Base-by-base conservation (phyloP, 1,140 invertebrate species). In the Macrobrachium nipponense region DNA sequence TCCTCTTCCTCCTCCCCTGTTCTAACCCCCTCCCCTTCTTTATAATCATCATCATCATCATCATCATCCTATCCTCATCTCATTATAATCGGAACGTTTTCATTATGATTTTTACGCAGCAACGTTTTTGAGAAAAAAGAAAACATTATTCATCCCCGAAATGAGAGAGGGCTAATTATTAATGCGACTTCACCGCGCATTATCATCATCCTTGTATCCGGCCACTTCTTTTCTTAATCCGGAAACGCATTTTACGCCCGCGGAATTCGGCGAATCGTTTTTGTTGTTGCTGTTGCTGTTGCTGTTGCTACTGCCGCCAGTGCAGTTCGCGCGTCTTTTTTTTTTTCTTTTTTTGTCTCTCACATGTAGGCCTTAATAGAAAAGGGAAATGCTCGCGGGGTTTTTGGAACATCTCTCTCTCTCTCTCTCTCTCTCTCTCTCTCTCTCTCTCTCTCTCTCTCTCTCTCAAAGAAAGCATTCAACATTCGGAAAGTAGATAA, bases 401-500 rank as follows among this genome's bases (percentile, higher is more conserved):
- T 36, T 36, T 36, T 36, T 36, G 27, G 4, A 4, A 4, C 4
- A 1, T 36, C 27, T 36, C 27, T 36, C 27, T 36, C 27, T 36
- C 27, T 36, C 27, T 36, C 27, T 36, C 27, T 36, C 68, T 23
- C 20, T 72, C 14, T 72, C 68, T 72, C 14, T 72, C 68, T 72
- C 14, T 72, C 68, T 72, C 68, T 72, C 68, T 72, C 68, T 72
- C 20, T 15, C 20, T 72, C 68, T 72, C 68, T 72, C 14, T 72
- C 20, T 72, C 68, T 72, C 15, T 12, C 14, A 18, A 72, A 2
- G 27, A 18, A 72, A 2, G 27, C 27, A 36, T 36, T 36, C 4
- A 36, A 36, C 27, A 36, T 36, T 36, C 1, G 4, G 27, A 4
- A 36, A 36, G 27, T 36, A 36, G 27, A 36, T 36, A 36, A 36